phyloP scores from a whole-genome alignment of 2,113 vertebrate species.

The Corvus moneduloides region DNA sequence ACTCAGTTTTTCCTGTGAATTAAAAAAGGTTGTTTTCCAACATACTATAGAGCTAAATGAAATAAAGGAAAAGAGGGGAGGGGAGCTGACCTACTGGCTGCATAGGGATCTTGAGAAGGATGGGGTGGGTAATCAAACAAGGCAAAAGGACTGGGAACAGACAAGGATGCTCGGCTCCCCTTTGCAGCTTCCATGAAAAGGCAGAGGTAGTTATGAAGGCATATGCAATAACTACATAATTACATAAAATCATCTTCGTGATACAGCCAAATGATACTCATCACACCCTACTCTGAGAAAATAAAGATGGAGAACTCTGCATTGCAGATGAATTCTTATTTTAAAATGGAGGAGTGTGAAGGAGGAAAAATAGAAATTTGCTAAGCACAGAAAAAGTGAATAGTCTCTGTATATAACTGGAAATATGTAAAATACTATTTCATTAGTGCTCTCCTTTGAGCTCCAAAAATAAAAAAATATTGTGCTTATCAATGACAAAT shows the following conservation, averaged over 20 bases:
- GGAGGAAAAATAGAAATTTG: not conserved
- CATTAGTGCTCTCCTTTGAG: not conserved
- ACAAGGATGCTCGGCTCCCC: not conserved
- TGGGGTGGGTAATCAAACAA: not conserved
- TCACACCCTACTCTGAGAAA: not conserved
- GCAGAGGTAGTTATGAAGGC: not conserved
- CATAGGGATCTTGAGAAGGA: not conserved
- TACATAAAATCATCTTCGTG: not conserved
- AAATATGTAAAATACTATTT: not conserved
- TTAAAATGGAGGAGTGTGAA: not conserved
- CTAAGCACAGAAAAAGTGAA: not conserved
- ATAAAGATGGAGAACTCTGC: constrained; percentile 30
- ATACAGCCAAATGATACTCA: not conserved
- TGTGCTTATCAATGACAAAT: not conserved
- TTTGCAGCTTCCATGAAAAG: not conserved
- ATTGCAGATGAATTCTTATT: constrained; percentile 25
- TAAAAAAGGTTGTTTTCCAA: not conserved
- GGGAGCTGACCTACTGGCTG: not conserved
- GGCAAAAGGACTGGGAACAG: not conserved
- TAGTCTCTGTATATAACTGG: not conserved
- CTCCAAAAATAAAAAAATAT: not conserved
- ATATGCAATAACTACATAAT: not conserved
- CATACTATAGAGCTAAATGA: not conserved
- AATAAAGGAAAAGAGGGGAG: not conserved
- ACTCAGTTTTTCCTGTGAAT: not conserved